phyloP scores from a whole-genome alignment of 2,113 vertebrate genomes.

The Psilopogon haemacephalus region DNA sequence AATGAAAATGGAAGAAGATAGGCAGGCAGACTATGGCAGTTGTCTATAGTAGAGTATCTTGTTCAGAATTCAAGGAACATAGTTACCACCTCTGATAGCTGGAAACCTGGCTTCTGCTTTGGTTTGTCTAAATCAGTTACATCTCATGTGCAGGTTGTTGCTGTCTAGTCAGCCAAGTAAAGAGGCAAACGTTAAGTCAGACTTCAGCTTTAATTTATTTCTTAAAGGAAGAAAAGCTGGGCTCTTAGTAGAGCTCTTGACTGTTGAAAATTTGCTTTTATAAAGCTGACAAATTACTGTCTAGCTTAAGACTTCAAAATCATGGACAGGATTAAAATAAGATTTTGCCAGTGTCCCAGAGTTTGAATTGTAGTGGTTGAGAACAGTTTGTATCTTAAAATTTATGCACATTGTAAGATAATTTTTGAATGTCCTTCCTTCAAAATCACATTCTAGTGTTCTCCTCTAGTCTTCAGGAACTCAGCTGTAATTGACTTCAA shows the following conservation, averaged over 20 bases:
- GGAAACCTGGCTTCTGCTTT: background rate
- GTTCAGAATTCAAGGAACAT: background rate
- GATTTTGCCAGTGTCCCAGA: background rate
- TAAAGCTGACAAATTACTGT: background rate
- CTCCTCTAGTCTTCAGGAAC: background rate
- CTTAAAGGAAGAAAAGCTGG: background rate
- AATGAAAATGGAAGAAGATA: background rate
- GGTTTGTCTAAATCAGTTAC: constrained; percentile 10
- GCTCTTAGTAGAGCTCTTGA: background rate
- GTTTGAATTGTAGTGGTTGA: background rate
- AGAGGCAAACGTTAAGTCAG: background rate
- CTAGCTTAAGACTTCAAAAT: background rate
- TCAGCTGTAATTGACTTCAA: background rate
- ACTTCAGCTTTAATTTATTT: background rate
- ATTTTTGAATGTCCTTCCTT: background rate
- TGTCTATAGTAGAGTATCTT: background rate
- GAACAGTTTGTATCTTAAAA: background rate
- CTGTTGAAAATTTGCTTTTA: background rate
- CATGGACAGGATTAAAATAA: background rate
- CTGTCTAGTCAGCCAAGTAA: background rate
- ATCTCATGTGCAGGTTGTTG: background rate
- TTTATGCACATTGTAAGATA: background rate
- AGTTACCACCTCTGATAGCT: background rate
- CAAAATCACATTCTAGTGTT: background rate
- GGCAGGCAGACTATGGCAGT: background rate